Evolutionary conservation across 2,888 invertebrate species (phyloP), one percentile per base, ranked within the genome.

Genomic region (Ectropis crepuscularia): DNA sequence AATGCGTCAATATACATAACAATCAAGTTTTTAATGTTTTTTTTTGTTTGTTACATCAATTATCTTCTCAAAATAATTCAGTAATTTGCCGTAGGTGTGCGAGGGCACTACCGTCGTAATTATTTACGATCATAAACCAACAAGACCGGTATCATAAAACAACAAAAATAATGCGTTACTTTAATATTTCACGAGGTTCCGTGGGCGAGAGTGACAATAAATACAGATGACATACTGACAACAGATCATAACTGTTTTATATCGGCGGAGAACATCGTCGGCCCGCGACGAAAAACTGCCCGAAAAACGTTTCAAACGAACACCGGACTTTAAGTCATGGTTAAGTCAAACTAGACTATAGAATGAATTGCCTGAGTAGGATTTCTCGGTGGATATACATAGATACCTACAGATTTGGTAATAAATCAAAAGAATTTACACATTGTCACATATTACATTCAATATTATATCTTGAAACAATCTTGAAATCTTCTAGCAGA

Each of bases 51-150:
- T 16, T 16, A 6, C 10, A 36, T 36, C 42, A 7, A 49, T 8
- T 37, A 36, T 38, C 11, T 10, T 37, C 9, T 6, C n/a, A n/a
- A 47, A 47, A 41, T 39, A 39, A 51, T 53, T 36, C 45, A 49
- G 11, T n/a, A n/a, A 37, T 0, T 9, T 5, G 9, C 43, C 53
- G 64, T 60, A 47, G 64, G 64, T 55, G 59, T 59, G 9, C 36
- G 54, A 58, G 55, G 70, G 65, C 66, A 62, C 16, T 64, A 60
- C 69, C 72, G 75, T 73, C 71, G 77, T 74, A 78, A 80, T 79
- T 79, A 83, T 83, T 81, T 82, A 83, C 72, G 79, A 77, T 69
- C 78, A 67, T 79, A 76, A 75, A 78, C 73, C 77, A 74, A 78
- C 75, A 80, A 74, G 74, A 64, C 69, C 69, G 77, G 72, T 64